Base-by-base conservation (phyloP, 2,113 vertebrate species). In the Microtus montanus region DNA sequence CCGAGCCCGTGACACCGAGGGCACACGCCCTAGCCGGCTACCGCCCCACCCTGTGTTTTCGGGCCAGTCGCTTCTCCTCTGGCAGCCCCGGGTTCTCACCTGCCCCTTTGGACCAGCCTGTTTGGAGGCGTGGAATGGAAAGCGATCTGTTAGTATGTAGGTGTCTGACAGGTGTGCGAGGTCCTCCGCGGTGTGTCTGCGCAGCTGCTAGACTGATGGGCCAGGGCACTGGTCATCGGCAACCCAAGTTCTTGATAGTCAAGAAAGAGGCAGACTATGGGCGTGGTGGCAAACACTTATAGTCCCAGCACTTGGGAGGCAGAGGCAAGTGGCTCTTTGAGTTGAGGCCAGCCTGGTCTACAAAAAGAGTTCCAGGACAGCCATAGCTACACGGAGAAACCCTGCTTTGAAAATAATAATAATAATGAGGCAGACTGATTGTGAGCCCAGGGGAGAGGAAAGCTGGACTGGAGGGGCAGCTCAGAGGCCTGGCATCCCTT, bases 51-150 rank as follows among this genome's bases (percentile, higher is more conserved):
- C 38, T 47, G 74, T 87, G 95, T 82, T 58, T 89, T 63, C 24
- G 73, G 61, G 86, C 85, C 15, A 70, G 92, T 77, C 95, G 87
- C 90, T 92, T 91, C 89, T 94, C 58, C 19, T 92, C 41, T 19
- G 10, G 0, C 54, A n/a, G 86, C 52, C 41, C 13, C 9, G 35
- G 19, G n/a, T 89, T 82, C 84, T 79, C 47, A 7, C 19, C 70
- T 26, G 35, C 10, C 7, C n/a, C 68, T 80, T 26, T 0, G 30
- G 24, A 54, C n/a, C 9, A 28, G 30, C n/a, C 22, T 0, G 35
- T 15, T 30, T 17, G 52, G 61, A 58, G 30, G 9, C 66, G 7
- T 10, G 80, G 41, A 22, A 15, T 2, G 84, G 35, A 9, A 38
- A 38, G 66, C 35, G 26, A 9, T 78, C 41, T 41, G n/a, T 73